These are phyloP conservation scores for Palythoa grandis DNA, from an alignment of 92 coral and sea anemone genomes.

Conservation along the genomic window DNA sequence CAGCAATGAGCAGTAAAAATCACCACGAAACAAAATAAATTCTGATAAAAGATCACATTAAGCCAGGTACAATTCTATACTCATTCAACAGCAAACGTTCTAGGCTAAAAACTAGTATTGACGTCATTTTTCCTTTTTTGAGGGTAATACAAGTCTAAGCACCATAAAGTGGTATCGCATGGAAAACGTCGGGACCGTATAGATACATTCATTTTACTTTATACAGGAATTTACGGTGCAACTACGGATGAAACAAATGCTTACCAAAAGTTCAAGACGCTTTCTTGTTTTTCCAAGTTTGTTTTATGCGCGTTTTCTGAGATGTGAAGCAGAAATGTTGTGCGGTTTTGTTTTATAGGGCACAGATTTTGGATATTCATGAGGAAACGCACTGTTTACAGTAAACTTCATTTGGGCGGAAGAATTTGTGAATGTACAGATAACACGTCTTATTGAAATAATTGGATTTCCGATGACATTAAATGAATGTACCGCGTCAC, in stretches of 20 bases:
- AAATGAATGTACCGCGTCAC: conserved; percentile 31
- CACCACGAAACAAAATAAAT: too few relatives aligned
- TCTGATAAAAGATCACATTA: too few relatives aligned
- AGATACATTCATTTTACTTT: too few relatives aligned
- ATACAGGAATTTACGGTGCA: too few relatives aligned
- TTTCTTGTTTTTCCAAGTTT: neutral
- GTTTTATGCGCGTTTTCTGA: neutral
- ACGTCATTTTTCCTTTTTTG: too few relatives aligned
- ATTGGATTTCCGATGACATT: conserved; percentile 41
- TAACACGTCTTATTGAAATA: conserved; percentile 20
- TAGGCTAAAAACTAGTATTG: too few relatives aligned
- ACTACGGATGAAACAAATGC: neutral
- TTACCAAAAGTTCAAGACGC: neutral
- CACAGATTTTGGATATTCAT: conserved; percentile 1
- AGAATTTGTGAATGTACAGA: conserved; percentile 24
- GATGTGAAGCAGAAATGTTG: neutral
- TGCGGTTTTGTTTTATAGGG: conserved; percentile 18
- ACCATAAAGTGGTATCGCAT: too few relatives aligned
- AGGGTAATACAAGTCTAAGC: too few relatives aligned
- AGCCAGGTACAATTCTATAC: too few relatives aligned
- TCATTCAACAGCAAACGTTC: too few relatives aligned
- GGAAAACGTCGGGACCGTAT: too few relatives aligned
- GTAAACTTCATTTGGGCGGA: conserved; percentile 46
- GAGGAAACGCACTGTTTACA: conserved; percentile 26
- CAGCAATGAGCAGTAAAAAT: too few relatives aligned